Conservation (phyloP, 2,888 invertebrate species). For the Tetropium fuscum region DNA sequence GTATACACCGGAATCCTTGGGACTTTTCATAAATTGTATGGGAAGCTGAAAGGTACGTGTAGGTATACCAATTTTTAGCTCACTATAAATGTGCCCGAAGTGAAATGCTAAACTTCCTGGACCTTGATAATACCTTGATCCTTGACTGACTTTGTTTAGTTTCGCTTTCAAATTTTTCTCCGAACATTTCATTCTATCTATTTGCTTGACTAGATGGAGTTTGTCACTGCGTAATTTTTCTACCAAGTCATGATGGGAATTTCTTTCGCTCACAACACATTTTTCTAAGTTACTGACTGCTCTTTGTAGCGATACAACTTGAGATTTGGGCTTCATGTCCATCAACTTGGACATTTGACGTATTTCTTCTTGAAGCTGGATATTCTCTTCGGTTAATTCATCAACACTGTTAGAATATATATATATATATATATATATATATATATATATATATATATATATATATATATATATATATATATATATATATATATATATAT, state of each 20-base stretch:
- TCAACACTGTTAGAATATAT: slow-evolving; percentile 52
- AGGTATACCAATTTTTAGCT: too few species aligned
- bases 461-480: too few species aligned
- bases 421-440: neutral
- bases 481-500: too few species aligned
- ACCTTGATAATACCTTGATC: slow-evolving; percentile 38
- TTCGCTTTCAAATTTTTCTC: slow-evolving; percentile 50
- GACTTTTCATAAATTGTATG: too few species aligned
- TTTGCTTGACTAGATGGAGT: slow-evolving; percentile 55
- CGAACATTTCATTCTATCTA: slow-evolving; percentile 55
- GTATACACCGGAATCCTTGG: too few species aligned
- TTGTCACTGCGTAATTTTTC: slow-evolving; percentile 65
- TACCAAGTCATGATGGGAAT: slow-evolving; percentile 63
- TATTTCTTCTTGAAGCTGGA: slow-evolving; percentile 55
- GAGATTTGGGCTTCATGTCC: slow-evolving; percentile 47
- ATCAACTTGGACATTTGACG: slow-evolving; percentile 45
- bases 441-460: too few species aligned
- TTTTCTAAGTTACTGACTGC: slow-evolving; percentile 65
- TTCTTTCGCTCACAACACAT: slow-evolving; percentile 63
- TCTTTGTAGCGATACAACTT: slow-evolving; percentile 56
- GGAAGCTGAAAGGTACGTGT: too few species aligned
- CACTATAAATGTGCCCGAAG: too few species aligned
- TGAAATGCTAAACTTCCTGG: too few species aligned
- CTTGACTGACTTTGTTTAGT: slow-evolving; percentile 30
- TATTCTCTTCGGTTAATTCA: slow-evolving; percentile 59